Evolutionary conservation across 2,797 vertebrate species (phyloP).

Genomic region (Oophaga sylvatica): DNA sequence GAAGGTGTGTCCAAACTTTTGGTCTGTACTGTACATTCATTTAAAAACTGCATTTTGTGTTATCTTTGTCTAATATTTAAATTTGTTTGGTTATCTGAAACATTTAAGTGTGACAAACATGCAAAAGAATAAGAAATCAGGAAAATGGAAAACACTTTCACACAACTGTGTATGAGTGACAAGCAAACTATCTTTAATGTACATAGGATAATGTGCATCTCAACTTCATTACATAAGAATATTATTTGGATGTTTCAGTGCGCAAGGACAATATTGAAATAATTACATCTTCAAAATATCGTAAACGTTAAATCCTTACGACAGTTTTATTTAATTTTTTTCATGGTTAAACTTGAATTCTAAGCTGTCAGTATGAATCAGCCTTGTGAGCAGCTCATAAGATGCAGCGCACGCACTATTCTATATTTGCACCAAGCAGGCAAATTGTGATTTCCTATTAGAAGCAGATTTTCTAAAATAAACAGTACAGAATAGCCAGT

Average conservation of each 20-base stretch:
- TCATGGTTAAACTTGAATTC: conserved; percentile 25
- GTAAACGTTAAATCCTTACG: neutral
- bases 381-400: neutral
- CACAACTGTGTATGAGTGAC: too few species aligned
- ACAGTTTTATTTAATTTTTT: neutral
- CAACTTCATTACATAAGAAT: neutral
- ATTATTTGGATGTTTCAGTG: neutral
- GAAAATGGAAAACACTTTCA: too few species aligned
- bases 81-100: too few species aligned
- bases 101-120: too few species aligned
- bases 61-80: too few species aligned
- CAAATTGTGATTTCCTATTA: conserved; percentile 23
- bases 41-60: too few species aligned
- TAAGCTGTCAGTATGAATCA: conserved; percentile 30
- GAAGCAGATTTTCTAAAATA: neutral
- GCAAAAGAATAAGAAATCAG: too few species aligned
- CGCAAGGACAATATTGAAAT: neutral
- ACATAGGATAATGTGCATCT: neutral
- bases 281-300: neutral
- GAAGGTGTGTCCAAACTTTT: too few species aligned
- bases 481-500: neutral
- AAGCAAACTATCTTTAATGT: too few species aligned
- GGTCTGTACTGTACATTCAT: too few species aligned
- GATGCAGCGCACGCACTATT: conserved; percentile 4
- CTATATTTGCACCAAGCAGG: neutral